Evolutionary conservation across 1,140 invertebrate species (phyloP).

Genomic region (Zaprionus tsacasi): DNA sequence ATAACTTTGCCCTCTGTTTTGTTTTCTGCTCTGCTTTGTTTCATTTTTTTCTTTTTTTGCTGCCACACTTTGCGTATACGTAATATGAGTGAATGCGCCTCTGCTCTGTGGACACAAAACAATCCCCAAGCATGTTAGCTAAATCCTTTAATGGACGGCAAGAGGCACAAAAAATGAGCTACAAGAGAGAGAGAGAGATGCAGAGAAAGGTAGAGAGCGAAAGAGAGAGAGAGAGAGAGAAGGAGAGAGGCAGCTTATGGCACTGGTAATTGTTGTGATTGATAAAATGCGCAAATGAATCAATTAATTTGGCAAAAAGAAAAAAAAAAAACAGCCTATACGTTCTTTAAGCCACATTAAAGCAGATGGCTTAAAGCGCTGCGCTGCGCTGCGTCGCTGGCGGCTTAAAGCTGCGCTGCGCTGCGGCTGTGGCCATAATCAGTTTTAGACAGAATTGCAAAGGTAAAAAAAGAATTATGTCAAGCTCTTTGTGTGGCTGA

Average conservation of each 20-base stretch:
- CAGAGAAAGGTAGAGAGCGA: background rate
- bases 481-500: conserved; percentile 4
- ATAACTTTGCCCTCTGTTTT: conserved; percentile 70
- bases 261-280: background rate
- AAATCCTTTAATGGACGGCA: conserved; percentile 3
- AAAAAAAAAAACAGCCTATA: background rate
- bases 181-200: background rate
- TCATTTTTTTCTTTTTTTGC: background rate
- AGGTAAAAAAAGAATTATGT: conserved; percentile 11
- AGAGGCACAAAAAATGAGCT: background rate
- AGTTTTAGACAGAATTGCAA: conserved; percentile 29
- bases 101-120: background rate
- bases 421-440: conserved; percentile 7
- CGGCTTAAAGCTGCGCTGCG: background rate
- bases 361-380: background rate
- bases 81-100: background rate
- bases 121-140: background rate
- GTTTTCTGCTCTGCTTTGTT: conserved; percentile 13
- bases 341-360: background rate
- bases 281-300: background rate
- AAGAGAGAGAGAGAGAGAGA: background rate
- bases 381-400: too few relatives aligned
- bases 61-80: background rate
- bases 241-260: conserved; percentile 3
- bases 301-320: background rate